A percentile compares a stretch with the other conserved stretches of the same genome.
Evolutionary conservation across 2,888 invertebrate species (phyloP).

Genomic region (Criorhina ranunculi): DNA sequence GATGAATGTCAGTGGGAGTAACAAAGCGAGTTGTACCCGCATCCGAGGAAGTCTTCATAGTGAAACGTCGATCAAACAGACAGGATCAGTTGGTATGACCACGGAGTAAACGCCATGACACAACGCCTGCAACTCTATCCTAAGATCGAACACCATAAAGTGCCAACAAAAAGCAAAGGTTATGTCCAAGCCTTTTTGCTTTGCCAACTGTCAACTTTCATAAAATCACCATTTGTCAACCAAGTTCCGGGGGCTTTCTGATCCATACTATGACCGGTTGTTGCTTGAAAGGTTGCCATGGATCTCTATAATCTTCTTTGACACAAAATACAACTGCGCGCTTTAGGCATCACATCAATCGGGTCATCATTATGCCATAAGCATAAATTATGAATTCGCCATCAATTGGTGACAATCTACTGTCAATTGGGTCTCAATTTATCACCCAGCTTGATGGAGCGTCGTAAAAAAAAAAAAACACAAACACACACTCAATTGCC

Average conservation of each 20-base stretch:
- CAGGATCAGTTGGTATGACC: no score
- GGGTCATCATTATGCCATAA: slow-evolving; percentile 4
- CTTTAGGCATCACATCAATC: neutral
- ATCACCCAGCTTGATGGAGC: slow-evolving; percentile 22
- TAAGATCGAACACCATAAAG: no score
- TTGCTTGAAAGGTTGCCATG: neutral
- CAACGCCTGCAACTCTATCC: no score
- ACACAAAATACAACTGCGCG: neutral
- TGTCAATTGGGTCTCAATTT: slow-evolving; percentile 61
- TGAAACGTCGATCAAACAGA: no score
- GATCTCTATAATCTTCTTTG: slow-evolving; percentile 4
- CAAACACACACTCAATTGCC: slow-evolving; percentile 47
- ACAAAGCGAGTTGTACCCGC: no score
- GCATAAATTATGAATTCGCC: slow-evolving; percentile 39
- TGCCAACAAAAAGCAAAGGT: no score
- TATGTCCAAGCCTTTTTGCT: no score
- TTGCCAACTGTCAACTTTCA: neutral
- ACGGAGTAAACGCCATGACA: no score
- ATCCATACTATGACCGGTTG: neutral
- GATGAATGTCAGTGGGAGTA: no score
- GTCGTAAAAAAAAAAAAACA: neutral
- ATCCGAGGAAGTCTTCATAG: no score
- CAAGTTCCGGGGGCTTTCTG: neutral
- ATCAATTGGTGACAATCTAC: slow-evolving; percentile 57
- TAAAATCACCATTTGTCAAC: neutral